Base-by-base conservation (phyloP, 2,888 invertebrate genomes). In the Eristalinus aeneus region DNA sequence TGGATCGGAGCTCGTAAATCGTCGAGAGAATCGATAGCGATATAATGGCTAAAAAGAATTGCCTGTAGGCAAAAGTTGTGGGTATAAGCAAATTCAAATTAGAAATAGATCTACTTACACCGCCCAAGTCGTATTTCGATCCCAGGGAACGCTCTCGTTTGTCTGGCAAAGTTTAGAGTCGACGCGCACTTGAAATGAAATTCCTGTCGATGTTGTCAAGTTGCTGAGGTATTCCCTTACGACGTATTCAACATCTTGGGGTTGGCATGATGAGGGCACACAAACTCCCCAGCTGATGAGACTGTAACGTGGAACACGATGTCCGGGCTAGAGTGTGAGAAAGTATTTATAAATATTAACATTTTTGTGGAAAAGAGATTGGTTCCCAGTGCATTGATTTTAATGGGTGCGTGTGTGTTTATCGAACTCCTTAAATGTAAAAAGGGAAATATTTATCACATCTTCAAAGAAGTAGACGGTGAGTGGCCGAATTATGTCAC, bases 211-310 rank as follows among this genome's bases (percentile, higher is more conserved):
- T 4, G 92, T 90, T 0, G 94, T 92, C 86, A 94, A 92, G 61
- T 92, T 93, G 4, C 91, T 90, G 11, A 95, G 89, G 2, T 92
- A 93, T 63, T 93, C 92, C 61, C 92, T 92, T 34, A 95, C 91
- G 1, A 94, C 94, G 20, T 93, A 91, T 89, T 95, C 94, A 1
- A 95, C 94, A 89, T 96, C 95, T 23, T 92, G 89, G 9, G 94
- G 87, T 0, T 93, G 93, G 90, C 96, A 96, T 0, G 94, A 93
- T 3, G 94, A 93, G 1, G 96, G 96, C n/a, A 95, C 93, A 89
- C 96, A 96, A 12, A 95, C 90, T 2, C 94, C 95, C 95, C 95
- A 96, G 88, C 95, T 94, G 65, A 95, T 93, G 16, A 94, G 93
- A 3, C 95, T 94, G 89, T 94, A 95, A 85, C 95, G 93, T 0